Evolutionary conservation across 2,888 invertebrate species (phyloP), one percentile per base, ranked within the genome.

Genomic region (Xanthorhoe designata): DNA sequence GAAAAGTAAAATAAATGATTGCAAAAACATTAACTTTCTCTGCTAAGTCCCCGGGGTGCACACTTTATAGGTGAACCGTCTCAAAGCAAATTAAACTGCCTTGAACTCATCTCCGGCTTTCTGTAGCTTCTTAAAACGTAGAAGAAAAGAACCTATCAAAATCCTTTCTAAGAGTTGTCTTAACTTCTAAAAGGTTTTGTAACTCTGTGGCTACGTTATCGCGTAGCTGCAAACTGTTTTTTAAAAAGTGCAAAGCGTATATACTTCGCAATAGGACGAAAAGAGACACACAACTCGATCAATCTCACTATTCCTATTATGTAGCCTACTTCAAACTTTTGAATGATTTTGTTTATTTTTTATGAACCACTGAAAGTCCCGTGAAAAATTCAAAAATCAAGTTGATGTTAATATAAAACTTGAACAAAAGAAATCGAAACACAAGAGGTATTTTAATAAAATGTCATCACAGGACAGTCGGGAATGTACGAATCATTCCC

Each of bases 401-500:
- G 10, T 15, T 56, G 15, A 17, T 49, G 35, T n/a, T 3, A 4
- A 24, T 49, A 10, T 29, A 45, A 53, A 53, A 52, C 52, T 60
- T 53, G 42, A 47, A 61, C 32, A 42, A 60, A 60, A 45, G 17
- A 60, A 45, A 45, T 6, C 17, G 15, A 10, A 53, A 53, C 58
- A 18, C 61, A 61, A 61, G 19, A 45, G 24, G 38, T 24, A 57
- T 49, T 53, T 19, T 57, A 63, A 56, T 67, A 56, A 52, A 63
- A 67, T 60, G 56, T 49, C 56, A 56, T 49, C 38, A n/a, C 9
- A 35, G 29, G 42, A 13, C 49, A 64, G 29, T 51, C 35, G 56
- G 67, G 63, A 50, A 32, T 63, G 50, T 53, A 47, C 24, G 53
- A 53, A 67, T 63, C 52, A 67, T 58, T 51, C 49, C 55, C 52